Evolutionary conservation across 2,888 invertebrate genomes (phyloP).

Genomic region (Pteria penguin): DNA sequence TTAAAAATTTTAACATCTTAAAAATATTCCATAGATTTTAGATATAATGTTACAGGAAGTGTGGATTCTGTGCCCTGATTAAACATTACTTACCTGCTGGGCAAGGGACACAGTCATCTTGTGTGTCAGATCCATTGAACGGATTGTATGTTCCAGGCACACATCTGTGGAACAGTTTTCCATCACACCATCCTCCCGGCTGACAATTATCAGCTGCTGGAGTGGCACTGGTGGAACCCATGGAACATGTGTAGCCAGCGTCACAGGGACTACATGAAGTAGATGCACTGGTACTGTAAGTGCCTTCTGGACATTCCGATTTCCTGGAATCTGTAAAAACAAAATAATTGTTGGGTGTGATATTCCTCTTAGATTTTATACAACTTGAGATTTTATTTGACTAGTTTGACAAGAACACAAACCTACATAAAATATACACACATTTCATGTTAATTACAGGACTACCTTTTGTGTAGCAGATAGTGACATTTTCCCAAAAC

Average conservation of each 20-base stretch:
- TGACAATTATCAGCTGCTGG: slow-evolving; percentile 68
- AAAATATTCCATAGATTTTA: no score
- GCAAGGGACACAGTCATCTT: slow-evolving; percentile 65
- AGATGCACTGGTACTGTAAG: slow-evolving; percentile 68
- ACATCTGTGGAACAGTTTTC: slow-evolving; percentile 68
- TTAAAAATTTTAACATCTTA: no score
- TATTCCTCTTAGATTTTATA: no score
- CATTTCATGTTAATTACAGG: no score
- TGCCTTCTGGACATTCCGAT: slow-evolving; percentile 73
- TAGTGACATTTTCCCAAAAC: no score
- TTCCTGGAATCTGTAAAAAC: slow-evolving; percentile 64
- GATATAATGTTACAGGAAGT: no score
- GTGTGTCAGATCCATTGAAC: slow-evolving; percentile 64
- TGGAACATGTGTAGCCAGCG: slow-evolving; percentile 72
- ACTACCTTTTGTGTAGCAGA: no score
- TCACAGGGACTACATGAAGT: slow-evolving; percentile 66
- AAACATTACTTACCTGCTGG: slow-evolving; percentile 69
- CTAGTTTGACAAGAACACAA: no score
- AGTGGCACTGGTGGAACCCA: slow-evolving; percentile 66
- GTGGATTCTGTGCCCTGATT: no score
- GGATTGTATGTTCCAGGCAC: slow-evolving; percentile 74
- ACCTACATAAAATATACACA: no score
- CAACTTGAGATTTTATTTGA: no score
- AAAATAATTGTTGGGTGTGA: no score
- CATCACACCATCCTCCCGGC: slow-evolving; percentile 76